A percentile compares a stretch with the other conserved stretches of the same genome.
Evolutionary conservation across 2,113 vertebrate species (phyloP).

Genomic region (Varanus salvator): DNA sequence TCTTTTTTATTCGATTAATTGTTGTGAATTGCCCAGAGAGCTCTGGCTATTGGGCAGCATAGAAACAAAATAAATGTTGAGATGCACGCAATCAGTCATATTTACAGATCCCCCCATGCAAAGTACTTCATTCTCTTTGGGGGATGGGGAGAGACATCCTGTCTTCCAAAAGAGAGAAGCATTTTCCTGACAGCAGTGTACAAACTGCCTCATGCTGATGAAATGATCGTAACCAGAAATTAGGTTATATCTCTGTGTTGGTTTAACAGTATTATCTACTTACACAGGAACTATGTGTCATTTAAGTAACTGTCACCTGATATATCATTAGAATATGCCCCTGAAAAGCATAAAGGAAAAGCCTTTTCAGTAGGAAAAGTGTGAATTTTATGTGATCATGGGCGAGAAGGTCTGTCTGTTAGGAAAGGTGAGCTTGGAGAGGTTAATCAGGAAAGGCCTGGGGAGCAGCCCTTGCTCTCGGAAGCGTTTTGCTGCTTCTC

Average conservation of each 20-base stretch:
- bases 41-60: not conserved
- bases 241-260: no score
- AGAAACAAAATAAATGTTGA: not conserved
- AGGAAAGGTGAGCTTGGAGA: conserved; percentile 1
- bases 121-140: not conserved
- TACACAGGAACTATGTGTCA: conserved; percentile 22
- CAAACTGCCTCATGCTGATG: not conserved
- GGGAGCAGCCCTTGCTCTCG: not conserved
- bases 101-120: not conserved
- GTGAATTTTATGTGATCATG: conserved; percentile 31
- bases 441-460: not conserved
- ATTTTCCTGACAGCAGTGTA: not conserved
- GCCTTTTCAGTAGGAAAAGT: not conserved
- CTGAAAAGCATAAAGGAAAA: conserved; percentile 18
- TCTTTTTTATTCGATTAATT: not conserved
- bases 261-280: not conserved
- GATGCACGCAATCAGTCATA: conserved; percentile 36
- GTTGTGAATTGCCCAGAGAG: not conserved
- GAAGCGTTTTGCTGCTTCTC: not conserved
- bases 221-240: not conserved
- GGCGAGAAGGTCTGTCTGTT: not conserved
- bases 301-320: not conserved
- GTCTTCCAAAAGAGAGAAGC: not conserved
- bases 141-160: not conserved
- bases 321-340: conserved; percentile 16